These are phyloP conservation scores for Amphiprion ocellaris DNA, from an alignment of 2,113 vertebrate species.

Conservation along the genomic window DNA sequence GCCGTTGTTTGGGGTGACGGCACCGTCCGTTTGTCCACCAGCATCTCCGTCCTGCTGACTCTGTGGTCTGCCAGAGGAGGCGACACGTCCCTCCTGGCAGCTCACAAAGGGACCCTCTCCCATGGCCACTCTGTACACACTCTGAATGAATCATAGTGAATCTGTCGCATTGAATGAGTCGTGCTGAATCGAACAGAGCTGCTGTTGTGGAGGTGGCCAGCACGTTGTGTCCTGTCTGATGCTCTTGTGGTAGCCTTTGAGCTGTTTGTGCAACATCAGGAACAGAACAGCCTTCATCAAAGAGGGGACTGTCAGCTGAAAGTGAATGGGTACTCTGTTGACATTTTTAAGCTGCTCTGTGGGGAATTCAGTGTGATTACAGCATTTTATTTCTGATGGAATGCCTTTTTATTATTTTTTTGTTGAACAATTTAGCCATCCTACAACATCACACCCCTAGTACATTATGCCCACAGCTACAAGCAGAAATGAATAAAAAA, in stretches of 20 bases:
- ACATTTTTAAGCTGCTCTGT: no score
- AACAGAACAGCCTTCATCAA: constrained; percentile 54
- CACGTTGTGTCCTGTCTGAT: constrained; percentile 35
- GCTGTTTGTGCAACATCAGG: constrained; percentile 46
- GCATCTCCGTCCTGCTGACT: constrained; percentile 37
- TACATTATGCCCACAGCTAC: no score
- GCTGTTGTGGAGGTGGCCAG: constrained; percentile 51
- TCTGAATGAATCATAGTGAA: constrained; percentile 46
- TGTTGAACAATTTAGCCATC: no score
- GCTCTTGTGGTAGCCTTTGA: constrained; percentile 1
- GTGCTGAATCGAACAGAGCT: constrained; percentile 25
- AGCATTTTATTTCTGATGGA: no score
- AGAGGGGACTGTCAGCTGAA: constrained; percentile 27
- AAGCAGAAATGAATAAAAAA: no score
- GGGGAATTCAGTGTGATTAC: no score
- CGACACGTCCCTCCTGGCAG: constrained; percentile 20
- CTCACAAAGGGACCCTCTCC: constrained; percentile 2
- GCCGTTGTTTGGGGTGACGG: constrained; percentile 49
- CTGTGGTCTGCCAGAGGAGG: constrained; percentile 24
- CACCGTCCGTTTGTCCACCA: constrained; percentile 36
- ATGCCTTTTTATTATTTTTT: no score
- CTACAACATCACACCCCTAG: no score
- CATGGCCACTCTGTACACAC: neutral
- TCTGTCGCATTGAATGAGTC: constrained; percentile 25
- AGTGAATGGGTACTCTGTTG: no score